Conservation (phyloP, 37 sponge, comb jelly and placozoan species). For the Mnemiopsis leidyi region DNA sequence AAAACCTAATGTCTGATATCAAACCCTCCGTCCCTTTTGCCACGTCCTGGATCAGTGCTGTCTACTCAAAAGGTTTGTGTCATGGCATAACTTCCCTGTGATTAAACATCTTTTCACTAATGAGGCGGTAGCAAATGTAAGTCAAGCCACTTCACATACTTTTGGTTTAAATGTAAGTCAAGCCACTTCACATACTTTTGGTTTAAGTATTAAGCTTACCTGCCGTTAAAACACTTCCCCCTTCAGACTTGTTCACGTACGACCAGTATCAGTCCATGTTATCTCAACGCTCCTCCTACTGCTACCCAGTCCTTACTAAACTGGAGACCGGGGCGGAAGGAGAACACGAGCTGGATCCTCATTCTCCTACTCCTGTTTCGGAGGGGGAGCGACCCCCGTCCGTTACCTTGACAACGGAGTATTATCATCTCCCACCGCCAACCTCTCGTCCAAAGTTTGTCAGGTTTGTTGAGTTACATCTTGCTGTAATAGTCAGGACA, state of each 20-base stretch:
- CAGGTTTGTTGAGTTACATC: conserved; percentile 29
- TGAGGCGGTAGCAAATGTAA: no score
- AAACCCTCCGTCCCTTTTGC: neutral
- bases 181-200: no score
- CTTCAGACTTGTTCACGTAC: conserved; percentile 39
- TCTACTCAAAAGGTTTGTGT: conserved; percentile 36
- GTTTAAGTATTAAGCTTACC: no score
- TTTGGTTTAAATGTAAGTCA: no score
- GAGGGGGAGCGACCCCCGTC: neutral
- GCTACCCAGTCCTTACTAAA: conserved; percentile 19
- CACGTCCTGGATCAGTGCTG: conserved; percentile 61
- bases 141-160: no score
- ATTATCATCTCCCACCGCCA: conserved; percentile 1
- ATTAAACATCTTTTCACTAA: no score
- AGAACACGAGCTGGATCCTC: neutral
- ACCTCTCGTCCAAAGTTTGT: conserved; percentile 18
- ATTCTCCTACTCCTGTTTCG: neutral
- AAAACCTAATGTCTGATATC: neutral
- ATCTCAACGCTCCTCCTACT: conserved; percentile 7
- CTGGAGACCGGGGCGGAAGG: neutral
- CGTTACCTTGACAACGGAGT: neutral
- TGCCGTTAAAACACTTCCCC: neutral
- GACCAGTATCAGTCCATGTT: conserved; percentile 2
- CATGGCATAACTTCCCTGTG: no score
- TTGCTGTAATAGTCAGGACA: neutral